Evolutionary conservation across 1,140 invertebrate genomes (phyloP).

Genomic region (Halyomorpha halys): DNA sequence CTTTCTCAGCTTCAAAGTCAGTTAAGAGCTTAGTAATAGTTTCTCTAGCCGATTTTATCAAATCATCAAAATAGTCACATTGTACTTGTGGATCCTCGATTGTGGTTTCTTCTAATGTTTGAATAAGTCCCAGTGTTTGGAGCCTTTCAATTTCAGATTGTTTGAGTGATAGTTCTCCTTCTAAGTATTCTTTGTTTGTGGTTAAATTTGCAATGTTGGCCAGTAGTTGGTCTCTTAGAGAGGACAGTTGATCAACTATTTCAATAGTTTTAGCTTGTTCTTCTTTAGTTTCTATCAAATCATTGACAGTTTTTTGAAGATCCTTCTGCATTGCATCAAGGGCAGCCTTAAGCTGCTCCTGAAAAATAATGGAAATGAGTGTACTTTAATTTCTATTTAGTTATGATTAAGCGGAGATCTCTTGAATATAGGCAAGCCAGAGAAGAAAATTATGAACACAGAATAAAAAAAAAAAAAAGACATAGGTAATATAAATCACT

Average conservation of each 20-base stretch:
- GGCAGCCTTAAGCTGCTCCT: conserved; percentile 17
- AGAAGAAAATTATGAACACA: too few species aligned
- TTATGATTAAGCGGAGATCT: too few species aligned
- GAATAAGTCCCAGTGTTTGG: background rate
- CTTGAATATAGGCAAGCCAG: too few species aligned
- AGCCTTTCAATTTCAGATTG: conserved; percentile 4
- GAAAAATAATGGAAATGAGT: background rate
- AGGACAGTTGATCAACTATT: conserved; percentile 29
- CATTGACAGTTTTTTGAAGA: conserved; percentile 33
- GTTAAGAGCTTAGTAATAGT: background rate
- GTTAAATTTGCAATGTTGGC: conserved; percentile 32
- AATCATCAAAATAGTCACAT: conserved; percentile 11
- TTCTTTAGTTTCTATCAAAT: conserved; percentile 33
- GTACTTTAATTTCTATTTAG: too few species aligned
- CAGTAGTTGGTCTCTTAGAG: conserved; percentile 33
- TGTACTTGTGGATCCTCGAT: conserved; percentile 9
- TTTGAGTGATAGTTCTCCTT: conserved; percentile 12
- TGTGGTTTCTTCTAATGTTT: background rate
- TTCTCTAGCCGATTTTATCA: background rate
- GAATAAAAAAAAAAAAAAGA: too few species aligned
- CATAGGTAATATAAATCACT: too few species aligned
- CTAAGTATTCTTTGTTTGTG: conserved; percentile 29
- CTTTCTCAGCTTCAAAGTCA: conserved; percentile 7
- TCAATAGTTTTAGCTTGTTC: conserved; percentile 24
- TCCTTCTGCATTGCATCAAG: conserved; percentile 32